Evolutionary conservation across 2,888 invertebrate genomes (phyloP).

Genomic region (Aleiodes testaceus): DNA sequence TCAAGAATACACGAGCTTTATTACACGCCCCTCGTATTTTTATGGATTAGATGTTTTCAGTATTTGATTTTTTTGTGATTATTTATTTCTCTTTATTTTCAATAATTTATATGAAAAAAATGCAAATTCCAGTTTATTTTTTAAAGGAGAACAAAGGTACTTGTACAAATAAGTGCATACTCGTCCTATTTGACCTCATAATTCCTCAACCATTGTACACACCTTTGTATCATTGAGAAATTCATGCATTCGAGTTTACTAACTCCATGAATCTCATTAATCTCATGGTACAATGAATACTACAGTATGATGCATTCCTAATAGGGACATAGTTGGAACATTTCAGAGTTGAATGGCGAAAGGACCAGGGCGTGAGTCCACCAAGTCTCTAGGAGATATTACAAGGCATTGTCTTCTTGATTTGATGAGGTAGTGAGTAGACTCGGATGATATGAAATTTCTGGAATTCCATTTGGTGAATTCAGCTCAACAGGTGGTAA

Average conservation of each 20-base stretch:
- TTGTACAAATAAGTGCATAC: no score
- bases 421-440: neutral
- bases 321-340: conserved; percentile 6
- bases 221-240: no score
- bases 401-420: neutral
- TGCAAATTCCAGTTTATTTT: no score
- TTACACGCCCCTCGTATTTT: neutral
- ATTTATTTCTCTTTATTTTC: no score
- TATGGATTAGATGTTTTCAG: no score
- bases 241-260: no score
- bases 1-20: conserved; percentile 6
- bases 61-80: no score
- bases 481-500: conserved; percentile 5
- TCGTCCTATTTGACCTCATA: no score
- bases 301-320: conserved; percentile 4
- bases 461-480: neutral
- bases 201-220: no score
- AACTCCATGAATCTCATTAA: no score
- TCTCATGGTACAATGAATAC: neutral
- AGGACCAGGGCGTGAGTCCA: neutral
- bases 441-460: conserved; percentile 18
- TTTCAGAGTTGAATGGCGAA: conserved; percentile 2
- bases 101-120: no score
- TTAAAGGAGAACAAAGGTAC: no score
- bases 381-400: conserved; percentile 1